Evolutionary conservation across 2,113 vertebrate species (phyloP), one percentile per base, ranked within the genome.

Genomic region (Cricetomys ansorgei): DNA sequence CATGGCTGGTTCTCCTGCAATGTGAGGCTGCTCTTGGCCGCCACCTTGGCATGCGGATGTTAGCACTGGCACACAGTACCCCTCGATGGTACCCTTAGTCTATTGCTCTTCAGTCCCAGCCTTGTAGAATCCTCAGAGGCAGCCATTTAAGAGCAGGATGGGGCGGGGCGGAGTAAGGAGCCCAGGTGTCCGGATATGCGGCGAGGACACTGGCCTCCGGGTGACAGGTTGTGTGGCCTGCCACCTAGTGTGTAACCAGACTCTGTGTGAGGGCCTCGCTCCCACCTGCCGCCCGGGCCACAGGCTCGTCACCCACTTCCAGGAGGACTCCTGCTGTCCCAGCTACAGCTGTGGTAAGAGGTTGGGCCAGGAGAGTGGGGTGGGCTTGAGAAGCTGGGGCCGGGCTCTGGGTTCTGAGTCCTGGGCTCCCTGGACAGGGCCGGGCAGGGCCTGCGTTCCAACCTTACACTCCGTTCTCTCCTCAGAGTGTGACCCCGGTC

Each of bases 321-420:
- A 96, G 96, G 98, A 99, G 73, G 99, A 99, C 94, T 99, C 99
- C 94, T 99, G 99, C 98, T 99, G 99, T 97, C 99, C 99, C 23
- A 98, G 97, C 93, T 99, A 99, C 0, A 94, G 95, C 72, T 99
- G 99, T 17, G 99, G 99, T 99, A 97, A 98, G 97, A 84, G 45
- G 45, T 29, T 31, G 45, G 73, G 84, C 10, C 0, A 0, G 37
- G 73, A 15, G 10, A 1, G 15, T 2, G 57, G 55, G 17, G 1
- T 11, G 0, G 37, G 55, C 21, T 77, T 23, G 53, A 23, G 29
- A 40, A n/a, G 31, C 40, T 48, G 65, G 31, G 7, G 3, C 43
- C 31, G 55, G 34, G 13, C n/a, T 23, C 27, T 15, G 70, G 12
- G 88, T n/a, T 45, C 87, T 21, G 69, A 57, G 69, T 59, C 53